Evolutionary conservation across 2,888 invertebrate species (phyloP).

Genomic region (Heteromyza rotundicornis): DNA sequence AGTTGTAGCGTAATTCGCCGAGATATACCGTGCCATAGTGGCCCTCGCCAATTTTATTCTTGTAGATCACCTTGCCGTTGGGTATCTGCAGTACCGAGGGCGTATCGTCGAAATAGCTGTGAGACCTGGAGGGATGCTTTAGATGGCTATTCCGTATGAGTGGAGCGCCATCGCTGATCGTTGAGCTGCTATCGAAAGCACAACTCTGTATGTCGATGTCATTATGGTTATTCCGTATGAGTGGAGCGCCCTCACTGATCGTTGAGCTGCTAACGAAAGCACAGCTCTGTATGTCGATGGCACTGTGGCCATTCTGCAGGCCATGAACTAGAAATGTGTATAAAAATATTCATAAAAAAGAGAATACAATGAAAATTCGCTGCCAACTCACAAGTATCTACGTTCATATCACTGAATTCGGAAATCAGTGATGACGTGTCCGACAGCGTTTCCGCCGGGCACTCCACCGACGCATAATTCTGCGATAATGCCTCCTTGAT

Average conservation of each 20-base stretch:
- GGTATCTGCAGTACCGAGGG: slow-evolving; percentile 47
- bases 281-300: slow-evolving; percentile 27
- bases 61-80: slow-evolving; percentile 52
- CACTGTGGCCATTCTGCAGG: slow-evolving; percentile 28
- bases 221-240: slow-evolving; percentile 26
- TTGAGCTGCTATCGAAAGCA: slow-evolving; percentile 26
- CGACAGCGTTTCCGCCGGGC: slow-evolving; percentile 19
- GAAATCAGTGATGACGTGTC: slow-evolving; percentile 33
- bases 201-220: slow-evolving; percentile 11
- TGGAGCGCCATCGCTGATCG: slow-evolving; percentile 27
- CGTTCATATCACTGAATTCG: slow-evolving; percentile 27
- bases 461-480: slow-evolving; percentile 33
- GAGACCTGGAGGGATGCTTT: slow-evolving; percentile 25
- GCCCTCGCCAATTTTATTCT: slow-evolving; percentile 67
- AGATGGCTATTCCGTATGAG: slow-evolving; percentile 19
- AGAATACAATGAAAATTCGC: neutral
- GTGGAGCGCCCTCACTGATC: slow-evolving; percentile 27
- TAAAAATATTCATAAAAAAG: neutral
- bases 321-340: neutral
- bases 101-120: slow-evolving; percentile 32
- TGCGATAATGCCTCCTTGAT: slow-evolving; percentile 41
- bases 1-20: slow-evolving; percentile 64
- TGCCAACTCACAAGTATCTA: slow-evolving; percentile 25
- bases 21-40: slow-evolving; percentile 87
- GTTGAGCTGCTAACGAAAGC: slow-evolving; percentile 27